Evolutionary conservation across 1,140 invertebrate species (phyloP).

Genomic region (Rhizoglyphus robini): DNA sequence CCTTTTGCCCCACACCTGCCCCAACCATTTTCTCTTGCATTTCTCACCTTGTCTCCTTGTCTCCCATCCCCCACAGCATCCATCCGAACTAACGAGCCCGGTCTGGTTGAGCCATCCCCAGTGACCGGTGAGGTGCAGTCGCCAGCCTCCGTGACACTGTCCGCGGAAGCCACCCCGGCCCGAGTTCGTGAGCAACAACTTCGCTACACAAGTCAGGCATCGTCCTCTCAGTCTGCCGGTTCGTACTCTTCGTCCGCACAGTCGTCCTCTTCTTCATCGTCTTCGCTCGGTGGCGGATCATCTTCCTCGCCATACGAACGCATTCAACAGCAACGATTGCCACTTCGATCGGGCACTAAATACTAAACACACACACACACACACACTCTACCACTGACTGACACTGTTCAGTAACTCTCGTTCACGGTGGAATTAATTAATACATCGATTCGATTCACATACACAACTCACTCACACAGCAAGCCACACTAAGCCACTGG

Average conservation of each 20-base stretch:
- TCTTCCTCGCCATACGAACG: neutral
- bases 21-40: neutral
- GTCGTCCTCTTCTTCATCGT: neutral
- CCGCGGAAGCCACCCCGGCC: slow-evolving; percentile 15
- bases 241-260: too few species aligned
- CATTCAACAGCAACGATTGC: neutral
- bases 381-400: too few species aligned
- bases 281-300: neutral
- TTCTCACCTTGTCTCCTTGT: too few species aligned
- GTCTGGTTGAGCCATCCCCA: slow-evolving; percentile 11
- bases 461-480: too few species aligned
- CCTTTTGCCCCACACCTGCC: neutral
- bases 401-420: too few species aligned
- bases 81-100: slow-evolving; percentile 24
- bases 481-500: too few species aligned
- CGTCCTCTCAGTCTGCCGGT: too few species aligned
- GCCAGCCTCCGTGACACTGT: slow-evolving; percentile 19
- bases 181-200: slow-evolving; percentile 14
- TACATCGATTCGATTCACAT: too few species aligned
- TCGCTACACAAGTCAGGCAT: neutral
- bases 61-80: too few species aligned
- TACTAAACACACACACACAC: neutral
- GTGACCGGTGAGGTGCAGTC: neutral
- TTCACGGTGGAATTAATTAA: too few species aligned
- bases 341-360: neutral